Evolutionary conservation across 2,888 invertebrate species (phyloP).

Genomic region (Sthenelais limicola): DNA sequence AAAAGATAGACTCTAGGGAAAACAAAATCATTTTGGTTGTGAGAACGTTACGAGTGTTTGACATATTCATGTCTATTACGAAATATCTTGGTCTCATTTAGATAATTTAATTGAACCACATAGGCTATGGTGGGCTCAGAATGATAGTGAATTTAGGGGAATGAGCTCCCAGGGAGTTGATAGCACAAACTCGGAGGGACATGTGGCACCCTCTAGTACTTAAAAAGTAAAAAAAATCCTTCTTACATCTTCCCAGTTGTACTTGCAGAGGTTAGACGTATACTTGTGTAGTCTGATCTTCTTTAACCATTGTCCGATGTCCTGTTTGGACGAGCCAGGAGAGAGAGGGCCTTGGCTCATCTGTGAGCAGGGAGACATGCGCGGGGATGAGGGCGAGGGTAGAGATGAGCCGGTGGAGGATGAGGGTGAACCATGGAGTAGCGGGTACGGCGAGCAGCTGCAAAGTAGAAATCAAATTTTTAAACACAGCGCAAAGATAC

Average conservation of each 20-base stretch:
- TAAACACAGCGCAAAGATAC: no score
- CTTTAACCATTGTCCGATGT: conserved; percentile 37
- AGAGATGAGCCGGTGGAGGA: not conserved
- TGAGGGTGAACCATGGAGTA: conserved; percentile 7
- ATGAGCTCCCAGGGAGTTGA: not conserved
- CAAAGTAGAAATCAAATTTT: no score
- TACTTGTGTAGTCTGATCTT: conserved; percentile 41
- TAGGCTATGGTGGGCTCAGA: no score
- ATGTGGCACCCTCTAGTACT: no score
- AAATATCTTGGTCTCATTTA: no score
- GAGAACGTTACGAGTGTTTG: no score
- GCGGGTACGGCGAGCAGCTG: conserved; percentile 4
- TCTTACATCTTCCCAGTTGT: conserved; percentile 38
- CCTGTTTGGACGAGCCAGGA: not conserved
- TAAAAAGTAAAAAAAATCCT: not conserved
- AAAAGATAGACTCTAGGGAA: not conserved
- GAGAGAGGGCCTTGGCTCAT: not conserved
- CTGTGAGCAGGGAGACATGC: conserved; percentile 13
- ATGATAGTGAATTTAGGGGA: not conserved
- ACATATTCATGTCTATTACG: no score
- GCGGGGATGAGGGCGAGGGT: conserved; percentile 10
- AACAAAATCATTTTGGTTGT: not conserved
- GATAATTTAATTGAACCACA: no score
- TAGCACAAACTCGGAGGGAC: not conserved
- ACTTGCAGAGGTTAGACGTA: conserved; percentile 9